Percentiles rank a stretch among this genome's conserved stretches.
These are phyloP conservation scores for Cheiracanthium punctorium DNA, from an alignment of 2,888 invertebrate genomes.

Conservation along the genomic window DNA sequence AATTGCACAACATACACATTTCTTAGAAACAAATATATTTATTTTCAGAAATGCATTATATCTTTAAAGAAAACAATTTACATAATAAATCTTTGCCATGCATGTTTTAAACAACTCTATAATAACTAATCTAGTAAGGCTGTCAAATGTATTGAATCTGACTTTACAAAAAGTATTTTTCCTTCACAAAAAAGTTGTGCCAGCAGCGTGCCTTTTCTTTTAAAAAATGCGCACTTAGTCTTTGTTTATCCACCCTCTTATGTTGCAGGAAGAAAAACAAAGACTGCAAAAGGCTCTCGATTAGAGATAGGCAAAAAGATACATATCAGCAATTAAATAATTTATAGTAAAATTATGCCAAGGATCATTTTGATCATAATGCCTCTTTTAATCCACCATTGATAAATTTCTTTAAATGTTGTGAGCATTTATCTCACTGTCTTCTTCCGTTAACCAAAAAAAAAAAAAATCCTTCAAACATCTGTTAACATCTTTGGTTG, in stretches of 20 bases:
- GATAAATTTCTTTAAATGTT: too few species aligned
- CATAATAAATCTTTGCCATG: conserved; percentile 71
- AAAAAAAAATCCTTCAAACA: too few species aligned
- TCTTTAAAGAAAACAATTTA: conserved; percentile 70
- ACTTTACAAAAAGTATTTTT: conserved; percentile 66
- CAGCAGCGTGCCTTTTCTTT: conserved; percentile 44
- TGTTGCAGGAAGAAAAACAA: not conserved
- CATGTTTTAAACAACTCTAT: conserved; percentile 69
- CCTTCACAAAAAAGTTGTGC: conserved; percentile 64
- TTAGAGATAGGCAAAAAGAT: not conserved
- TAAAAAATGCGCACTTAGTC: conserved; percentile 57
- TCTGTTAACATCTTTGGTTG: too few species aligned
- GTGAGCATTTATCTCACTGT: too few species aligned
- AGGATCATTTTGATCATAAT: too few species aligned
- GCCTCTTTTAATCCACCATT: too few species aligned
- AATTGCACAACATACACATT: not conserved
- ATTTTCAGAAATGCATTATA: conserved; percentile 71
- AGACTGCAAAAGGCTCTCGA: conserved; percentile 25
- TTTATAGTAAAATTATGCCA: too few species aligned
- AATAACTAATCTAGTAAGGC: conserved; percentile 71
- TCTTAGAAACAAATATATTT: conserved; percentile 70
- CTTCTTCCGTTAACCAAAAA: too few species aligned
- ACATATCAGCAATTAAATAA: too few species aligned
- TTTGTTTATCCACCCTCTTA: not conserved
- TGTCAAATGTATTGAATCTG: conserved; percentile 61